Evolutionary conservation across 2,113 vertebrate genomes (phyloP).

Genomic region (Glareola pratincola): DNA sequence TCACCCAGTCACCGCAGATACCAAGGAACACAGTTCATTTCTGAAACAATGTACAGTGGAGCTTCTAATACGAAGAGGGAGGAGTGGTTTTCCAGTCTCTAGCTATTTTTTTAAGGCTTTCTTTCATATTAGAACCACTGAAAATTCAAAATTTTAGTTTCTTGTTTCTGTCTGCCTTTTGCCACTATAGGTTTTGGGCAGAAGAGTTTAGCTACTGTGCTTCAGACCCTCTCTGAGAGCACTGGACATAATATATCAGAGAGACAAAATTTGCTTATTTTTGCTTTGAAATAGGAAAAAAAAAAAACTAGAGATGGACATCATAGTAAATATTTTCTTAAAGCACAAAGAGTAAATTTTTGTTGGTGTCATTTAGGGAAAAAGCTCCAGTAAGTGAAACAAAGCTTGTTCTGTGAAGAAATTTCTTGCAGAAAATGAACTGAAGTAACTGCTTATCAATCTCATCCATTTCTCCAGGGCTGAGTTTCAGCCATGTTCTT

Average conservation of each 20-base stretch:
- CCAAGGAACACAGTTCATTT: neutral
- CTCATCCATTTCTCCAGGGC: neutral
- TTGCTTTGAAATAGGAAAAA: neutral
- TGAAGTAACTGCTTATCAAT: neutral
- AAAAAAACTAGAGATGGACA: neutral
- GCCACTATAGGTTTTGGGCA: neutral
- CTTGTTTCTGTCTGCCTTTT: neutral
- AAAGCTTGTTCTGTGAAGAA: neutral
- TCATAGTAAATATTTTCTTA: neutral
- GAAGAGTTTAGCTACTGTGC: neutral
- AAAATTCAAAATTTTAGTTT: neutral
- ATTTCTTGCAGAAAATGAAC: neutral
- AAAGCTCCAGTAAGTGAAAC: neutral
- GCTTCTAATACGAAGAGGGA: rapidly evolving
- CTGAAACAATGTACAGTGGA: neutral
- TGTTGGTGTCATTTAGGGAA: neutral
- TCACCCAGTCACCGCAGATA: neutral
- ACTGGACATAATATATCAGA: neutral
- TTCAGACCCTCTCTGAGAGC: neutral
- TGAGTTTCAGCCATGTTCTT: neutral
- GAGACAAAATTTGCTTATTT: neutral
- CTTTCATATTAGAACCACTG: neutral
- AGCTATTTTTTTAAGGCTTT: neutral
- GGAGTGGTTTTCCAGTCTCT: neutral
- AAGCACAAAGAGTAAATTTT: neutral